Conservation (phyloP, 2,797 vertebrate genomes). For the Rhabdomys pumilio region DNA sequence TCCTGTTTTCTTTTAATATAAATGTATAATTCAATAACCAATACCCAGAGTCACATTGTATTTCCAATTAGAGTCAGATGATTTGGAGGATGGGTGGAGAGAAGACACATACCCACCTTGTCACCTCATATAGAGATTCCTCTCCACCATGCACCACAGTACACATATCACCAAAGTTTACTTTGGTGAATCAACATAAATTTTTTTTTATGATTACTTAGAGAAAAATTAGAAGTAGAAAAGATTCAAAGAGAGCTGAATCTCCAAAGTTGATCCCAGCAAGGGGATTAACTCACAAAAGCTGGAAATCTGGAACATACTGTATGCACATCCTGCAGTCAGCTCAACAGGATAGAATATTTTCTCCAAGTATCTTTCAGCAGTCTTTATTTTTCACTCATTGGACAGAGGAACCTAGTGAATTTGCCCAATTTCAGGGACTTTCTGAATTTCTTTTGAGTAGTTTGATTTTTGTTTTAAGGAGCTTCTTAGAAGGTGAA, state of each 20-base stretch:
- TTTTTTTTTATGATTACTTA: neutral
- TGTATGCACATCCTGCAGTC: neutral
- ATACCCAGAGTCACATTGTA: neutral
- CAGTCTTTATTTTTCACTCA: neutral
- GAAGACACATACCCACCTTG: neutral
- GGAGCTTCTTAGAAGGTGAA: neutral
- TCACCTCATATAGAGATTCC: too few relatives aligned
- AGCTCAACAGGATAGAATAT: too few relatives aligned
- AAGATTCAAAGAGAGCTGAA: neutral
- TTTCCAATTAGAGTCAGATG: conserved; percentile 27
- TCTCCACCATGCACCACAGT: neutral
- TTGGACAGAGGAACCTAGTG: too few relatives aligned
- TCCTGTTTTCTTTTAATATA: neutral
- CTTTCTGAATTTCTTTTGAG: neutral
- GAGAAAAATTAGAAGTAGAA: neutral
- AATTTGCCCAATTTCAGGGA: neutral
- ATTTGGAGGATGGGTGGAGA: neutral
- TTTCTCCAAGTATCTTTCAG: neutral
- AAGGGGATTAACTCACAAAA: neutral
- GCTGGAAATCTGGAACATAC: neutral
- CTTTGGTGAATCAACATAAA: neutral
- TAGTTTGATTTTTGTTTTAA: neutral
- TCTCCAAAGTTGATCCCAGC: too few relatives aligned
- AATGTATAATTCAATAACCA: neutral
- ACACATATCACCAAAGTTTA: neutral